A percentile compares a stretch with the other conserved stretches of the same genome.
Evolutionary conservation across 2,888 invertebrate species (phyloP).

Genomic region (Drosophila stalkeri): DNA sequence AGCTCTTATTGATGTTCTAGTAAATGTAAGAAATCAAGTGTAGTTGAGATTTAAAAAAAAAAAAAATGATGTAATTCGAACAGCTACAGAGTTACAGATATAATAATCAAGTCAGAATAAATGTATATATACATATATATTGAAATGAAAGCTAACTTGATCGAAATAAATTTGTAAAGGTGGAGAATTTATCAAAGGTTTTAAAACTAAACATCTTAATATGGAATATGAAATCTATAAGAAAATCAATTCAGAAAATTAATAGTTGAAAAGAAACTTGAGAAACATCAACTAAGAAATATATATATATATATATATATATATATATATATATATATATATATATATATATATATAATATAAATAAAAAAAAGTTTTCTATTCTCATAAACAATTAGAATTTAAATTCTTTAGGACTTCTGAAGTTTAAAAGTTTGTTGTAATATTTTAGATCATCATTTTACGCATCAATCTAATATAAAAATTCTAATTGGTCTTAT

Average conservation of each 20-base stretch:
- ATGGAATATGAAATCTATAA: too few relatives aligned
- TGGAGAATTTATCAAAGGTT: neutral
- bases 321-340: too few relatives aligned
- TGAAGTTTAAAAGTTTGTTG: neutral
- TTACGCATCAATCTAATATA: neutral
- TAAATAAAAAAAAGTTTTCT: too few relatives aligned
- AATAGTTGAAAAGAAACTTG: too few relatives aligned
- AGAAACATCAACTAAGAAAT: too few relatives aligned
- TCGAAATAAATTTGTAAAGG: neutral
- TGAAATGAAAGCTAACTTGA: neutral
- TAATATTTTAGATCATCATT: neutral
- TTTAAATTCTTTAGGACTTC: too few relatives aligned
- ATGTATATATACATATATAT: neutral
- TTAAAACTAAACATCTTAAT: too few relatives aligned
- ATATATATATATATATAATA: too few relatives aligned
- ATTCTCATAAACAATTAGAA: too few relatives aligned
- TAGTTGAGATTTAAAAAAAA: neutral
- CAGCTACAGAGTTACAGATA: neutral
- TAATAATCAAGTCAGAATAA: neutral
- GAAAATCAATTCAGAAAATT: too few relatives aligned
- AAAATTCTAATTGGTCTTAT: neutral
- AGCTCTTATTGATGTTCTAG: neutral
- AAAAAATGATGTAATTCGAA: slow-evolving; percentile 7
- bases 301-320: too few relatives aligned
- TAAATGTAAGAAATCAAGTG: neutral